Base-by-base conservation (phyloP, 2,113 vertebrate species). In the Oncorhynchus gorbuscha region DNA sequence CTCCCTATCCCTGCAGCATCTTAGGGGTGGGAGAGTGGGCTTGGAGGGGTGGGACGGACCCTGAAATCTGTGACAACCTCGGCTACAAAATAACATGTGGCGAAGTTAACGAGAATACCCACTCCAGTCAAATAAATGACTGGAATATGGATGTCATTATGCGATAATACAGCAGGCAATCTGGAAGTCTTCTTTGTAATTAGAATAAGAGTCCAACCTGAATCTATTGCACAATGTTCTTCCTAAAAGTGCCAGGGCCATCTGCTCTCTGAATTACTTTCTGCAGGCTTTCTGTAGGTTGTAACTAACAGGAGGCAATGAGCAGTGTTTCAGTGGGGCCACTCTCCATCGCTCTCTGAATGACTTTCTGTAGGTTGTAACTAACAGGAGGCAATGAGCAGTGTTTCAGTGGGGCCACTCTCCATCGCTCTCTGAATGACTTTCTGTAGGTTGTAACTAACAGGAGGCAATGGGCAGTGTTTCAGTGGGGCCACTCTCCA, bases 1-100 rank as follows among this genome's bases (percentile, higher is more conserved):
- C 48, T 81, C 71, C 77, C 83, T 72, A 72, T 78, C 77, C 62
- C 73, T 26, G 73, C 73, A 74, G 77, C 81, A 83, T 81, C 74
- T 81, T 76, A 76, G 78, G 81, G 32, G 59, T 20, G 61, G 61
- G 67, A 71, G 39, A 70, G 69, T 59, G 9, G 67, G 28, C 28
- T 74, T 51, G 72, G 69, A 74, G 51, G n/a, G 13, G 28, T 3
- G 30, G 70, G 65, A 82, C 28, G 59, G 30, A 32, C 48, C 8
- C 12, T 22, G 16, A 67, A 2, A 69, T 16, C 67, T 3, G 32
- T 69, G 32, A 13, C 30, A 55, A 55, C 51, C 51, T 18, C 0
- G 12, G 3, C 4, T 4, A 18, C 67, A 12, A 45, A 39, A 67
- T 30, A 67, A 14, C 13, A 28, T 20, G 30, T 39, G 28, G 18